These are phyloP conservation scores for Eurosta solidaginis DNA, from an alignment of 1,140 invertebrate species.

Conservation along the genomic window DNA sequence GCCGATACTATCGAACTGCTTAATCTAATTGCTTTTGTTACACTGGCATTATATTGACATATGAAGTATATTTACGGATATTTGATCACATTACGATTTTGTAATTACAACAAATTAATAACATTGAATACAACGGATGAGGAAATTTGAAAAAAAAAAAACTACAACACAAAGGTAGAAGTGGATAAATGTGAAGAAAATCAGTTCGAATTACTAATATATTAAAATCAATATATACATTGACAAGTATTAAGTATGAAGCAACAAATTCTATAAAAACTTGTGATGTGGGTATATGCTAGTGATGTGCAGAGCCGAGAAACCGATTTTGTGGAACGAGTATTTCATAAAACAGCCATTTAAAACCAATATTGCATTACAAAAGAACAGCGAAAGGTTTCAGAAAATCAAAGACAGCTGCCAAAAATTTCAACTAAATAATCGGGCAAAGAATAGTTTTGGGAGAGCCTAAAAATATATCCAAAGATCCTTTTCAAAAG, in stretches of 20 bases:
- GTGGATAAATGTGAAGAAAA: neutral
- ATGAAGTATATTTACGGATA: neutral
- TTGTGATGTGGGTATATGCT: too few relatives aligned
- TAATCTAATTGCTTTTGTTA: neutral
- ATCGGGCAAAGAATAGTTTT: too few relatives aligned
- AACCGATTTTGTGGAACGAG: too few relatives aligned
- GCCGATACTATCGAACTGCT: neutral
- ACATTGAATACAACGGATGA: neutral
- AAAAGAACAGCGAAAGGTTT: too few relatives aligned
- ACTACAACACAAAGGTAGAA: neutral
- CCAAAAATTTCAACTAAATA: too few relatives aligned
- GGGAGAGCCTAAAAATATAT: too few relatives aligned
- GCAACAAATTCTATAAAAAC: too few relatives aligned
- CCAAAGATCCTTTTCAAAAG: too few relatives aligned
- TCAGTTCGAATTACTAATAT: constrained; percentile 13
- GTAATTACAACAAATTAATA: constrained; percentile 29
- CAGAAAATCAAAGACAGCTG: too few relatives aligned
- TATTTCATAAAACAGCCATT: too few relatives aligned
- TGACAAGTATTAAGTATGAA: neutral
- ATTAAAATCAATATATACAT: neutral
- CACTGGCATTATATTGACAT: neutral
- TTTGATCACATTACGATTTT: constrained; percentile 24
- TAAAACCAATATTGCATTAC: too few relatives aligned
- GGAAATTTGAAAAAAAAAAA: neutral
- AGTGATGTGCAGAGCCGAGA: too few relatives aligned